phyloP scores from a whole-genome alignment of 2,113 vertebrate genomes.

The Corythoichthys intestinalis region DNA sequence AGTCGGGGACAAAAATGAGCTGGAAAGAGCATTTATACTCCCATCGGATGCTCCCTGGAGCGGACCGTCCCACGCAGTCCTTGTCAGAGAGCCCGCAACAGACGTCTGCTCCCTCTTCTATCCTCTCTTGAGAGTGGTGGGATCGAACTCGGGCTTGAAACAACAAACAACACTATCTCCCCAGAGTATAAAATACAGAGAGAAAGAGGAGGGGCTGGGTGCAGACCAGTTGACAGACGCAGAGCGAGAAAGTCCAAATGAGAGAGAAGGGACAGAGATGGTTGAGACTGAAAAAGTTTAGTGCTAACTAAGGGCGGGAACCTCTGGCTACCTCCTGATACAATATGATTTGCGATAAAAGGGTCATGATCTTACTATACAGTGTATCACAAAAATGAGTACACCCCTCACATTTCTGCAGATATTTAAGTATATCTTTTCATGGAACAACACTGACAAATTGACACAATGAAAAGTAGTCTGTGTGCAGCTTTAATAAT shows the following conservation, averaged over 20 bases:
- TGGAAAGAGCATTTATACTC: constrained; percentile 56
- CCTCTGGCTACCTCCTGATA: too few relatives aligned
- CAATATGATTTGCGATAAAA: too few relatives aligned
- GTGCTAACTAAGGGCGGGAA: not conserved
- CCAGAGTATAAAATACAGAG: constrained; percentile 34
- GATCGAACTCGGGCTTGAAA: constrained; percentile 63
- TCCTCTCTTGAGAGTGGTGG: constrained; percentile 65
- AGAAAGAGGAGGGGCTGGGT: constrained; percentile 22
- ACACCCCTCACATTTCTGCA: too few relatives aligned
- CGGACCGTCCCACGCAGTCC: constrained; percentile 50
- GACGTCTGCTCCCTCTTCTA: constrained; percentile 45
- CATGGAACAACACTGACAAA: too few relatives aligned
- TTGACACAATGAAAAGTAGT: too few relatives aligned
- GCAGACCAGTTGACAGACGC: constrained; percentile 8
- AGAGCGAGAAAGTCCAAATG: constrained; percentile 15
- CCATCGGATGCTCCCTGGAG: constrained; percentile 61
- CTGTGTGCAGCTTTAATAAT: too few relatives aligned
- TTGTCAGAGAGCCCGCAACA: constrained; percentile 46
- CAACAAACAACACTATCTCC: constrained; percentile 67
- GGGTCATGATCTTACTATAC: too few relatives aligned
- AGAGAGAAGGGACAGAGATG: constrained; percentile 4
- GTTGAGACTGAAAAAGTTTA: constrained; percentile 12
- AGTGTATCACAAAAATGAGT: too few relatives aligned
- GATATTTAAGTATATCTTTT: too few relatives aligned
- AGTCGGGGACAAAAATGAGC: constrained; percentile 25